A percentile compares a stretch with the other conserved stretches of the same genome.
These are phyloP conservation scores for Bombycilla garrulus DNA, from an alignment of 2,113 vertebrate genomes.

Conservation along the genomic window DNA sequence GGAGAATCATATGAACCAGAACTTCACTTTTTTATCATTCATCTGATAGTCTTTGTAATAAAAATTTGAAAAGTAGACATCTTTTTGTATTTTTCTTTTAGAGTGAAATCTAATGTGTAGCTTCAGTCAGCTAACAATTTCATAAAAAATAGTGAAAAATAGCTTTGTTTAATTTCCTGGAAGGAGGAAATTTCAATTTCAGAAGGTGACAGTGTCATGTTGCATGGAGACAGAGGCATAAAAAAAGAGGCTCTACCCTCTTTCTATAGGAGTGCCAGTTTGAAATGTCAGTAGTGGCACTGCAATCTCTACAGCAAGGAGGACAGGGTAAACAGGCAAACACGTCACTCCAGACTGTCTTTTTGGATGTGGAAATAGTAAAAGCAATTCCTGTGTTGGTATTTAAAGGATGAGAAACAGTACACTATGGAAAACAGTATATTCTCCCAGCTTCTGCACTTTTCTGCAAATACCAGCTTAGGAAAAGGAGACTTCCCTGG, in stretches of 20 bases:
- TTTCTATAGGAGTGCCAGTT: background rate
- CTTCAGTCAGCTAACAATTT: background rate
- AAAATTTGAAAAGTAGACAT: background rate
- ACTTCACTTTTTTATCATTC: background rate
- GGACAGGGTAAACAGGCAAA: background rate
- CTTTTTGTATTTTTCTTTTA: background rate
- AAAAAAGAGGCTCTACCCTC: background rate
- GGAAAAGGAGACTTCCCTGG: background rate
- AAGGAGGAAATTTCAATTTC: background rate
- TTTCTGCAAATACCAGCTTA: background rate
- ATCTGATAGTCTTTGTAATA: background rate
- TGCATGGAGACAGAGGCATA: background rate
- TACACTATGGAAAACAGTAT: background rate
- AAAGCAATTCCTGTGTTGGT: background rate
- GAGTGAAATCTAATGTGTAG: background rate
- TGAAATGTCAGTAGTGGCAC: background rate
- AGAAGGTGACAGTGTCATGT: background rate
- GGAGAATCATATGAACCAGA: background rate
- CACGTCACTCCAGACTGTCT: background rate
- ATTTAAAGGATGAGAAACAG: background rate
- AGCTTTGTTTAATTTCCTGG: background rate
- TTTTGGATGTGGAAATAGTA: background rate
- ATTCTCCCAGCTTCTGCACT: background rate
- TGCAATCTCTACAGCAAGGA: background rate
- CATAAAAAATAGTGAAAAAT: background rate